Percentiles rank a stretch among this genome's conserved stretches.
These are phyloP conservation scores for Coenobita brevimanus DNA, from an alignment of 1,140 invertebrate species.

Conservation along the genomic window DNA sequence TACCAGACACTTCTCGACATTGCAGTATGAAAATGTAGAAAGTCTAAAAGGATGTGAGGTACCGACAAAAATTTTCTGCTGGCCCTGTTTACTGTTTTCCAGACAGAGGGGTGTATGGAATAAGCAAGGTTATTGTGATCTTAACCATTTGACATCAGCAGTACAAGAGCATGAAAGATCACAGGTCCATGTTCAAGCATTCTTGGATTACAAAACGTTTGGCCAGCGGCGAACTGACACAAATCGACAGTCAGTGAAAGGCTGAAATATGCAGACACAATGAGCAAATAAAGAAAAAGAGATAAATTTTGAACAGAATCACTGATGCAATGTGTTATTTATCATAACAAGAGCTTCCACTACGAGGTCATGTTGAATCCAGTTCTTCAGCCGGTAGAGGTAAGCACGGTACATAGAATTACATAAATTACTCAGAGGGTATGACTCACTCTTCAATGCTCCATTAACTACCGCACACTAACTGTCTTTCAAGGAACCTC, in stretches of 20 bases:
- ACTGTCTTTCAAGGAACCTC: slow-evolving; percentile 19
- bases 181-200: neutral
- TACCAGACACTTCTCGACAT: no score
- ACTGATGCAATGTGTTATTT: slow-evolving; percentile 17
- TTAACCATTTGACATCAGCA: neutral
- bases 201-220: slow-evolving; percentile 19
- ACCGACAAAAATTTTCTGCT: slow-evolving; percentile 17
- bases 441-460: slow-evolving; percentile 16
- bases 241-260: no score
- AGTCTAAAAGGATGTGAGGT: neutral
- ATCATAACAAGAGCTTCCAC: slow-evolving; percentile 15
- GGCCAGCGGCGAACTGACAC: neutral
- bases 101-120: slow-evolving; percentile 6
- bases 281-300: slow-evolving; percentile 4
- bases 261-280: slow-evolving; percentile 29
- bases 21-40: no score
- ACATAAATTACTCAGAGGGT: slow-evolving; percentile 1
- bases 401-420: slow-evolving; percentile 38
- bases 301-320: slow-evolving; percentile 15
- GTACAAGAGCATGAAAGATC: slow-evolving; percentile 36
- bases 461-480: neutral
- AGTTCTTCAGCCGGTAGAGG: neutral
- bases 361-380: slow-evolving; percentile 19
- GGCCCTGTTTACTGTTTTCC: slow-evolving; percentile 1
- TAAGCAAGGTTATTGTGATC: neutral